Evolutionary conservation across 2,888 invertebrate species (phyloP), one percentile per base, ranked within the genome.

Genomic region (Brenthis ino): DNA sequence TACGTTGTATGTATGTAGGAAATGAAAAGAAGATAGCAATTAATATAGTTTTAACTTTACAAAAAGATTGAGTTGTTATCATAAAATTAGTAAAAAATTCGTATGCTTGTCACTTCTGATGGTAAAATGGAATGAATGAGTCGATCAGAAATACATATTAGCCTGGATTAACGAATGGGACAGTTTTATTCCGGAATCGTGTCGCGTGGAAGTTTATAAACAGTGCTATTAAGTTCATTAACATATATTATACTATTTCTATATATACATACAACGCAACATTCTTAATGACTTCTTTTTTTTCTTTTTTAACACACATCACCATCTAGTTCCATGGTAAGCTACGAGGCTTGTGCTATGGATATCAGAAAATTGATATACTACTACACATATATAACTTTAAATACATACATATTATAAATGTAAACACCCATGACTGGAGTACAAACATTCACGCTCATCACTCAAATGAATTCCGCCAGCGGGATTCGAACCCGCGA

Each of bases 211-310:
- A 47, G 14, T 47, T 57, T 6, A 11, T 43, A 43, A 11, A 43
- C 11, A 47, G 12, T 13, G 47, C 47, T 3, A 8, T 47, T 16
- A 57, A 57, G 3, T 8, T 54, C 0, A 43, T 43, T 43, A 11
- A 43, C 37, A 43, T 43, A 11, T 37, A 8, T 37, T 37, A 37
- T 53, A 57, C 43, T 57, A 57, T 20, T 57, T 57, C 43, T 57
- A 57, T 57, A 57, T 12, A 43, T 37, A 28, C 3, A 0, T 28
- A 28, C 28, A 28, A 28, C 28, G 28, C 2, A 28, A 3, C 3
- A 28, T 28, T 3, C 28, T 28, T 16, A 16, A 16, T 1, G 20
- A 20, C 20, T 20, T 20, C 20, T 20, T 20, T 20, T 6, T 33
- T 33, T 4, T 33, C 33, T 33, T 33, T 6, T 6, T 4, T 33